Percentiles rank a stretch among this genome's conserved stretches.
These are phyloP conservation scores for Apotomis turbidana DNA, from an alignment of 2,888 invertebrate genomes.

Conservation along the genomic window DNA sequence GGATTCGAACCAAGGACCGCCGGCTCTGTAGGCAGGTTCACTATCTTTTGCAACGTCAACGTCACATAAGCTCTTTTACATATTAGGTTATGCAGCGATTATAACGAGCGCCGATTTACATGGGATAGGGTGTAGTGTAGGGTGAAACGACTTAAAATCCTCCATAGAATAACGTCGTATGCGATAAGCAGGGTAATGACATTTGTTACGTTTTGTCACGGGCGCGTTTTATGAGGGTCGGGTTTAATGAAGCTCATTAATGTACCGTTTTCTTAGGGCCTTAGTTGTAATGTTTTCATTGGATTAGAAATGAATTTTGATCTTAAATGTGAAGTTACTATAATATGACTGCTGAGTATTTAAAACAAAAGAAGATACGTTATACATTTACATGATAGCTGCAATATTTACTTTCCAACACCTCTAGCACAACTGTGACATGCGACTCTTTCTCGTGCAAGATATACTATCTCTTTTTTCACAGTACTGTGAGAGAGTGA, in stretches of 20 bases:
- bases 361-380: no score
- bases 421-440: no score
- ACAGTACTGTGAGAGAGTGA: no score
- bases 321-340: neutral
- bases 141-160: neutral
- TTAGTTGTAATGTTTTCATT: no score
- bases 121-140: conserved; percentile 1
- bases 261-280: neutral
- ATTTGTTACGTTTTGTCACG: neutral
- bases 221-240: neutral
- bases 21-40: neutral
- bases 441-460: no score
- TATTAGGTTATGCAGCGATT: conserved; percentile 16
- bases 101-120: conserved; percentile 17
- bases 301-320: neutral
- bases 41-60: neutral
- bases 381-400: no score
- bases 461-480: no score
- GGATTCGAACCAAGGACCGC: no score
- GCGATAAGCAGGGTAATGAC: neutral
- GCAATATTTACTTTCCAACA: no score
- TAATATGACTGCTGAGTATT: no score
- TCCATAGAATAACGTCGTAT: neutral
- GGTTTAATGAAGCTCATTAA: neutral
- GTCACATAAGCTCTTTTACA: neutral